Evolutionary conservation across 2,113 vertebrate genomes (phyloP).

Genomic region (Dendrocopos noguchii): DNA sequence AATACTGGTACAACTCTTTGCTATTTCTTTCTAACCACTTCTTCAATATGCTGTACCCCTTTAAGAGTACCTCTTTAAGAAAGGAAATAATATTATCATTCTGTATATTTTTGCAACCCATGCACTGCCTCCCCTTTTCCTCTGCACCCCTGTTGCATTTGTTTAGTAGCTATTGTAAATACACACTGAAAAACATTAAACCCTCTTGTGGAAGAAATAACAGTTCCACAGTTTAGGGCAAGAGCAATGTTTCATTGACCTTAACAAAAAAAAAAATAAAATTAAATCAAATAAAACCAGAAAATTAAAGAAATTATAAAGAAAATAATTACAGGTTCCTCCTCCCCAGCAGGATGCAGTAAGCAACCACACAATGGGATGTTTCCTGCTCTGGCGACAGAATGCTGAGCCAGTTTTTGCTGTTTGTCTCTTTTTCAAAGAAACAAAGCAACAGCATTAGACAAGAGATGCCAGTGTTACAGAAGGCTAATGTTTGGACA

Average conservation of each 20-base stretch:
- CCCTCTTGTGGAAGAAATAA: background rate
- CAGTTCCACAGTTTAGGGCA: background rate
- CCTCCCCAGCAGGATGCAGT: background rate
- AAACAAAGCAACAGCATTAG: conserved; percentile 44
- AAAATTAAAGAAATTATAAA: background rate
- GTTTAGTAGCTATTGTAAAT: conserved; percentile 34
- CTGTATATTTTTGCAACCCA: conserved; percentile 11
- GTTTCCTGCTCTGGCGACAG: conserved; percentile 14
- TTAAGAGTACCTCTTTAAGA: background rate
- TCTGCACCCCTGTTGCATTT: background rate
- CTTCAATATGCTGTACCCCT: background rate
- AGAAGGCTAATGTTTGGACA: conserved; percentile 18
- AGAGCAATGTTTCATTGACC: background rate
- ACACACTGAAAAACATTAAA: background rate
- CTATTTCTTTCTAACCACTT: conserved; percentile 22
- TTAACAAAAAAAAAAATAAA: background rate
- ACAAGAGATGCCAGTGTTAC: conserved; percentile 15
- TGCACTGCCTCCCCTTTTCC: background rate
- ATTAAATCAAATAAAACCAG: background rate
- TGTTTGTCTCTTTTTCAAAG: conserved; percentile 67
- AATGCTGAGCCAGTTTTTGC: conserved; percentile 50
- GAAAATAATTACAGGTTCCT: background rate
- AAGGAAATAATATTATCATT: conserved; percentile 1
- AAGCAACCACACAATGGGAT: conserved; percentile 55
- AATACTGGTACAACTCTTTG: conserved; percentile 27